phyloP scores from a whole-genome alignment of 2,797 vertebrate species.

The Tiaroga cobitis region DNA sequence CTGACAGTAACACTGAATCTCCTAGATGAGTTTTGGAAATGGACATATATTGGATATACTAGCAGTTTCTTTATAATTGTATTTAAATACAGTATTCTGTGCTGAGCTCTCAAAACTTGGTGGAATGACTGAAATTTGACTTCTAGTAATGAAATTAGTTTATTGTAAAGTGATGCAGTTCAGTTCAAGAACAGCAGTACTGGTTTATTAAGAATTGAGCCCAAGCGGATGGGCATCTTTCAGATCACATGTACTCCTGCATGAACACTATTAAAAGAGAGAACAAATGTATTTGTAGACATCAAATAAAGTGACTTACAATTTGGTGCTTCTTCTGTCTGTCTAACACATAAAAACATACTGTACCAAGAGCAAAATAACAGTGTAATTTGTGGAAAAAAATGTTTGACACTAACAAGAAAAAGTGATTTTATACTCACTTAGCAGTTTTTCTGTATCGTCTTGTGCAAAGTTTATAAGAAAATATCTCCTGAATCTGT shows the following conservation, averaged over 20 bases:
- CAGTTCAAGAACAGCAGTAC: slow-evolving; percentile 40
- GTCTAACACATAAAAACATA: slow-evolving; percentile 23
- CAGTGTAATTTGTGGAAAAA: slow-evolving; percentile 15
- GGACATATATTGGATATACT: slow-evolving; percentile 55
- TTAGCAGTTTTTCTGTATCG: neutral
- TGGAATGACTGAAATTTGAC: slow-evolving; percentile 69
- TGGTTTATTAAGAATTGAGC: slow-evolving; percentile 55
- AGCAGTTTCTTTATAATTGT: slow-evolving; percentile 54
- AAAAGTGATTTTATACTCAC: neutral
- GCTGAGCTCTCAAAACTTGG: slow-evolving; percentile 68
- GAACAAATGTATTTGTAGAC: slow-evolving; percentile 56
- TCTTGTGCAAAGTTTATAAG: neutral
- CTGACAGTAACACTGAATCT: slow-evolving; percentile 80
- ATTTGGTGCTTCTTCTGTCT: slow-evolving; percentile 55
- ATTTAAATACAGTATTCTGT: slow-evolving; percentile 68
- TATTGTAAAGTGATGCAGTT: slow-evolving; percentile 56
- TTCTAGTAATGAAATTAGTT: slow-evolving; percentile 68
- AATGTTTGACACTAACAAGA: neutral
- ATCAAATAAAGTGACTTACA: slow-evolving; percentile 48
- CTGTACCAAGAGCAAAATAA: slow-evolving; percentile 26
- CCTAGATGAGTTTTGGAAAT: slow-evolving; percentile 75
- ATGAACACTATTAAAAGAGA: slow-evolving; percentile 54
- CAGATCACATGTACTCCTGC: slow-evolving; percentile 52
- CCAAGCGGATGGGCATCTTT: slow-evolving; percentile 43
- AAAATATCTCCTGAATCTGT: slow-evolving; percentile 2